Evolutionary conservation across 2,797 vertebrate genomes (phyloP).

Genomic region (Labroides dimidiatus): DNA sequence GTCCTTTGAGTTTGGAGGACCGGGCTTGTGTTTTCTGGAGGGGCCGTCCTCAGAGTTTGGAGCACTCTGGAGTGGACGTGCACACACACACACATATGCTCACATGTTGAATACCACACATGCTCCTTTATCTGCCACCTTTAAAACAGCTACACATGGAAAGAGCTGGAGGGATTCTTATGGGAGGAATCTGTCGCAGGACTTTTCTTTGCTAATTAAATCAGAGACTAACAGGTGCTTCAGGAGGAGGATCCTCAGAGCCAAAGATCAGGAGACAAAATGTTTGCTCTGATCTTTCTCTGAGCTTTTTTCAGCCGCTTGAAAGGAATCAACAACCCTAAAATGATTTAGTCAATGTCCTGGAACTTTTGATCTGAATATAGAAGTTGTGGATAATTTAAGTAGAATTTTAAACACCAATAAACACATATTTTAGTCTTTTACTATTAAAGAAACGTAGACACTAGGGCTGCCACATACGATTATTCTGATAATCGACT

Average conservation of each 20-base stretch:
- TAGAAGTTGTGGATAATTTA: too few relatives aligned
- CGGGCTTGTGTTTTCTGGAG: slow-evolving; percentile 82
- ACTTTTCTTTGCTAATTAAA: slow-evolving; percentile 66
- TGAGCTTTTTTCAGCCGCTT: background rate
- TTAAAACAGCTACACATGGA: slow-evolving; percentile 42
- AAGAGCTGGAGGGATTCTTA: slow-evolving; percentile 40
- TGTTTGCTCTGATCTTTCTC: background rate
- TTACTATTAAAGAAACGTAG: too few relatives aligned
- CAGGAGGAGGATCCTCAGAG: slow-evolving; percentile 58
- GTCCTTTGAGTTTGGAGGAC: slow-evolving; percentile 82
- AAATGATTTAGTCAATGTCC: too few relatives aligned
- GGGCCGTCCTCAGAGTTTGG: slow-evolving; percentile 79
- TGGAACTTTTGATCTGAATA: too few relatives aligned
- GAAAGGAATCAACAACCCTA: too few relatives aligned
- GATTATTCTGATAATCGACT: too few relatives aligned
- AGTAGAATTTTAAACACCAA: too few relatives aligned
- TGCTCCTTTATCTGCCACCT: slow-evolving; percentile 69
- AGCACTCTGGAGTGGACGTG: slow-evolving; percentile 83
- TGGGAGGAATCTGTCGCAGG: slow-evolving; percentile 40
- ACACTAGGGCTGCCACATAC: too few relatives aligned
- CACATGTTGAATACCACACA: slow-evolving; percentile 70
- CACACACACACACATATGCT: slow-evolving; percentile 59
- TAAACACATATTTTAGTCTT: too few relatives aligned
- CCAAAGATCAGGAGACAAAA: slow-evolving; percentile 1
- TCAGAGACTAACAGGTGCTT: slow-evolving; percentile 61